Evolutionary conservation across 2,113 vertebrate species (phyloP), one percentile per base, ranked within the genome.

Genomic region (Martes martes): DNA sequence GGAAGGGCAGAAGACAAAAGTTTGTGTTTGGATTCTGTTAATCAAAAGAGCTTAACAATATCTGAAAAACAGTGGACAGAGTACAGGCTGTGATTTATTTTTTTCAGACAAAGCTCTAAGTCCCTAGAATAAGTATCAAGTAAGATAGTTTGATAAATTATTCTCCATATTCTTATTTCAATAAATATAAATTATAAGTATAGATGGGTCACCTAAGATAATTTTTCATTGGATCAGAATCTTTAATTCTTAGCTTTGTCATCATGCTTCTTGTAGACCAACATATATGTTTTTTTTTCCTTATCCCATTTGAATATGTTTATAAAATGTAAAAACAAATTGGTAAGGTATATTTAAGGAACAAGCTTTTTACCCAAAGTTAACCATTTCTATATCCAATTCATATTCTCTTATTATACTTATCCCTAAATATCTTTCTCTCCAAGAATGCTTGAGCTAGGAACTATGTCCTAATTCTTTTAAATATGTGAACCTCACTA

Each of bases 241-340:
- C 2, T 63, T 90, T 84, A 42, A 65, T 91, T 93, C n/a, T 89
- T 90, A 89, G 55, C 24, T 81, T 82, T 95, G 14, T 19, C 26
- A 71, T 83, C 23, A 31, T 61, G 26, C 6, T 91, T 95, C 55
- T 96, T 94, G 13, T 65, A 94, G 55, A 89, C n/a, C 33, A 39
- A 61, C 1, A 19, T 65, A 45, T 76, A 36, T 69, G 24, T 33
- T 61, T 61, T 74, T 28, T 63, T 91, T 90, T 96, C 52, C 74
- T 90, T 79, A 67, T 81, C 76, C 81, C 8, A 45, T 73, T 71
- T 84, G n/a, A 88, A 39, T 92, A 24, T 86, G 23, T 57, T 93
- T 95, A 85, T 69, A 83, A 83, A 94, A 78, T 90, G 7, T 83
- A 71, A 95, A 97, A 89, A 47, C 89, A 50, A 8, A 28, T 55